Percentiles rank a stretch among this genome's conserved stretches.
phyloP scores from a whole-genome alignment of 2,888 invertebrate genomes.

The Andricus quercusramuli region DNA sequence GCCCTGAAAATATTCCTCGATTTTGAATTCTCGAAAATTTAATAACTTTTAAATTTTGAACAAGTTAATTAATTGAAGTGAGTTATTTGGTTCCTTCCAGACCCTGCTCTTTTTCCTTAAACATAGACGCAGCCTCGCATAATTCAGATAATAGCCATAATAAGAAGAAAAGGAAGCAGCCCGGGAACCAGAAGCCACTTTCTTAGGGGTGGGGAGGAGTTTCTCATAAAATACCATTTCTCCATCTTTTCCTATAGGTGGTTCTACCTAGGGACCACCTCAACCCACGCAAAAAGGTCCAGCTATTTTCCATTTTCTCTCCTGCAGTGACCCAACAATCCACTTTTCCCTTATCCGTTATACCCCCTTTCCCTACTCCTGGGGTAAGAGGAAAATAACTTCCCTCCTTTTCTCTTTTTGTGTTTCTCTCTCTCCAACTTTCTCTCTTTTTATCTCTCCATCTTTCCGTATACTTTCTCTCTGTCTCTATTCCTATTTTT shows the following conservation, averaged over 20 bases:
- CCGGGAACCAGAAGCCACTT: background rate
- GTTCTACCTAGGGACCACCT: conserved; percentile 42
- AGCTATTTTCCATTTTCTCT: conserved; percentile 34
- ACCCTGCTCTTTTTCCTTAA: background rate
- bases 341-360: conserved; percentile 4
- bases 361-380: background rate
- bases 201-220: background rate
- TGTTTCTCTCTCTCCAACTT: background rate
- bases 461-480: background rate
- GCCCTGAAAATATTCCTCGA: too few relatives aligned
- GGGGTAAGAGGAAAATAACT: background rate
- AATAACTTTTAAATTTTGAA: conserved; percentile 15
- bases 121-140: conserved; percentile 21
- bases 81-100: background rate
- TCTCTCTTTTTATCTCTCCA: conserved; percentile 34
- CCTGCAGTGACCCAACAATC: conserved; percentile 37
- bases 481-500: conserved; percentile 43
- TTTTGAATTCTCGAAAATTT: too few relatives aligned
- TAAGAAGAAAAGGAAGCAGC: conserved; percentile 13
- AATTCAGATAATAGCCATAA: conserved; percentile 48
- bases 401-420: background rate
- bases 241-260: conserved; percentile 40
- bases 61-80: conserved; percentile 46
- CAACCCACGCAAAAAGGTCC: conserved; percentile 31
- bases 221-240: conserved; percentile 38